These are phyloP conservation scores for Drosophila melanica DNA, from an alignment of 1,140 invertebrate genomes.

Conservation along the genomic window DNA sequence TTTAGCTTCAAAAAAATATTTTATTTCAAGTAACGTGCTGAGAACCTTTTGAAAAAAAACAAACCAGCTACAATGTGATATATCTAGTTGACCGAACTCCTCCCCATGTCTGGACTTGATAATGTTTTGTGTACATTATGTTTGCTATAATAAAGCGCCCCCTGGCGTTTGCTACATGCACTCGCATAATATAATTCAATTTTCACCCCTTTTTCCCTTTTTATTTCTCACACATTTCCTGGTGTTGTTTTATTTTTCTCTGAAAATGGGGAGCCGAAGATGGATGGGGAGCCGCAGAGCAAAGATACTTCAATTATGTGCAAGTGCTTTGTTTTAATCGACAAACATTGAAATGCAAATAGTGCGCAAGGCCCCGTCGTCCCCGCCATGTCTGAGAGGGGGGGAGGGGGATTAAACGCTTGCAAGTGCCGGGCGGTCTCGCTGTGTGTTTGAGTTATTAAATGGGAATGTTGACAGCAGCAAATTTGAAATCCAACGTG, in stretches of 20 bases:
- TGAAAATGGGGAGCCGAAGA: not conserved
- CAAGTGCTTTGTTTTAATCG: constrained; percentile 71
- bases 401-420: constrained; percentile 20
- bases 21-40: constrained; percentile 5
- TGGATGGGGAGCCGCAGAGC: not conserved
- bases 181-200: constrained; percentile 62
- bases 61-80: constrained; percentile 1
- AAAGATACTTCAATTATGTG: constrained; percentile 71
- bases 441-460: constrained; percentile 46
- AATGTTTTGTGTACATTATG: constrained; percentile 30
- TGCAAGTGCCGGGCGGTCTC: constrained; percentile 36
- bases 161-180: constrained; percentile 45
- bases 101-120: constrained; percentile 9
- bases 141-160: constrained; percentile 37
- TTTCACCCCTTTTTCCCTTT: constrained; percentile 52
- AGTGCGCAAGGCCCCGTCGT: not conserved
- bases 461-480: constrained; percentile 37
- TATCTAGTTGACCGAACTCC: not conserved
- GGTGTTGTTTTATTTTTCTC: not conserved
- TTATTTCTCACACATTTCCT: constrained; percentile 38
- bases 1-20: too few species aligned
- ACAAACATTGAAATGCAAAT: constrained; percentile 67
- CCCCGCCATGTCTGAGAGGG: not conserved
- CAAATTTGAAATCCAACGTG: constrained; percentile 52
- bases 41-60: constrained; percentile 4